Conservation (phyloP, 2,888 invertebrate species). For the Hydraecia micacea region DNA sequence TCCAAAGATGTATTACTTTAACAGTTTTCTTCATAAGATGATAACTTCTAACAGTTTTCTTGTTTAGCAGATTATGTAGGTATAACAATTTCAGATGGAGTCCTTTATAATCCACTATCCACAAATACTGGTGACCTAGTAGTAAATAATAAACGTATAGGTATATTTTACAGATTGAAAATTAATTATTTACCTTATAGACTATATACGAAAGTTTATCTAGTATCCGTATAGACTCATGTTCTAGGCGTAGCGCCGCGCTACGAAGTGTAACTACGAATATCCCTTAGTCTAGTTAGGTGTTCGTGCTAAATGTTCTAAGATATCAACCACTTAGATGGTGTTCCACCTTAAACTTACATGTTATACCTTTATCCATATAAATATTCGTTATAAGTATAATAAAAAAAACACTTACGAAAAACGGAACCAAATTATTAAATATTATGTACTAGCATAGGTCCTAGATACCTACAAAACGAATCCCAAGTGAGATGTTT, state of each 20-base stretch:
- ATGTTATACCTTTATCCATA: conserved; percentile 49
- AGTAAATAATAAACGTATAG: conserved; percentile 5
- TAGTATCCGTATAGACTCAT: conserved; percentile 47
- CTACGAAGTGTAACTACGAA: conserved; percentile 26
- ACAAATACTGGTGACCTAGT: conserved; percentile 6
- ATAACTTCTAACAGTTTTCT: neutral
- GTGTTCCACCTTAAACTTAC: conserved; percentile 44
- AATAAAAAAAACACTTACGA: conserved; percentile 63
- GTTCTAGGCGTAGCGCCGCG: conserved; percentile 32
- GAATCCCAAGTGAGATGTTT: conserved; percentile 84
- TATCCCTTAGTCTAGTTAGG: conserved; percentile 51
- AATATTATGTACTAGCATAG: conserved; percentile 69
- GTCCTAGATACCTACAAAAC: conserved; percentile 74
- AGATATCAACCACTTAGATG: conserved; percentile 51
- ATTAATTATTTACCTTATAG: conserved; percentile 32
- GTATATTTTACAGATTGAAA: conserved; percentile 33
- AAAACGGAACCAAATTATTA: conserved; percentile 75
- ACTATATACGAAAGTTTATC: conserved; percentile 27
- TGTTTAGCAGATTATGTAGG: neutral
- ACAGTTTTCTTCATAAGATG: neutral
- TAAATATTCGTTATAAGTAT: conserved; percentile 55
- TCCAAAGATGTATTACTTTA: neutral
- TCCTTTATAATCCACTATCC: neutral
- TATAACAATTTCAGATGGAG: neutral
- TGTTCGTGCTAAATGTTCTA: conserved; percentile 60